Conservation (phyloP, 1,140 invertebrate species). For the Sinella curviseta region DNA sequence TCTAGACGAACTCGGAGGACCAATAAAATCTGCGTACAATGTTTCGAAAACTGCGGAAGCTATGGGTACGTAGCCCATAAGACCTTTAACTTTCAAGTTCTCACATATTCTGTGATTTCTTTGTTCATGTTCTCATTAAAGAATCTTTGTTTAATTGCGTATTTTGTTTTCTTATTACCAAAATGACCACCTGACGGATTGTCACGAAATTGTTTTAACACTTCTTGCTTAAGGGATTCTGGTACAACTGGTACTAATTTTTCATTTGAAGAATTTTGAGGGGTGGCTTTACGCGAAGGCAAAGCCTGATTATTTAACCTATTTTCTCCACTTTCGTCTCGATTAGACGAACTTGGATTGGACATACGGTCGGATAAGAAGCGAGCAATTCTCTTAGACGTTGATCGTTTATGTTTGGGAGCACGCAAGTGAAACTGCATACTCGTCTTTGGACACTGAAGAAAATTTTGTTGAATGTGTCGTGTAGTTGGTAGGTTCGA, state of each 20-base stretch:
- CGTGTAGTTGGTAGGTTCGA: neutral
- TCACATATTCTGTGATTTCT: slow-evolving; percentile 26
- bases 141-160: slow-evolving; percentile 22
- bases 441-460: too few species aligned
- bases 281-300: neutral
- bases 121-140: slow-evolving; percentile 30
- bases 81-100: slow-evolving; percentile 15
- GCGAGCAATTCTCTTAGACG: neutral
- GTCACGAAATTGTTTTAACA: slow-evolving; percentile 30
- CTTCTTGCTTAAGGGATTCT: neutral
- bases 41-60: neutral
- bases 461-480: too few species aligned
- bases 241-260: neutral
- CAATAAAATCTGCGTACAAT: slow-evolving; percentile 28
- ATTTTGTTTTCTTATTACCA: slow-evolving; percentile 7
- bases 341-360: too few species aligned
- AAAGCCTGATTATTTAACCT: neutral
- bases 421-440: neutral
- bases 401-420: neutral
- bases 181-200: slow-evolving; percentile 12
- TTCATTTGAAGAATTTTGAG: neutral
- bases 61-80: neutral
- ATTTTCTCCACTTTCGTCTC: neutral
- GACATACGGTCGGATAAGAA: slow-evolving; percentile 2
- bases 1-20: neutral